Percentiles rank a stretch among this genome's conserved stretches.
These are phyloP conservation scores for Stegana nigrithorax DNA, from an alignment of 2,888 invertebrate species.

Conservation along the genomic window DNA sequence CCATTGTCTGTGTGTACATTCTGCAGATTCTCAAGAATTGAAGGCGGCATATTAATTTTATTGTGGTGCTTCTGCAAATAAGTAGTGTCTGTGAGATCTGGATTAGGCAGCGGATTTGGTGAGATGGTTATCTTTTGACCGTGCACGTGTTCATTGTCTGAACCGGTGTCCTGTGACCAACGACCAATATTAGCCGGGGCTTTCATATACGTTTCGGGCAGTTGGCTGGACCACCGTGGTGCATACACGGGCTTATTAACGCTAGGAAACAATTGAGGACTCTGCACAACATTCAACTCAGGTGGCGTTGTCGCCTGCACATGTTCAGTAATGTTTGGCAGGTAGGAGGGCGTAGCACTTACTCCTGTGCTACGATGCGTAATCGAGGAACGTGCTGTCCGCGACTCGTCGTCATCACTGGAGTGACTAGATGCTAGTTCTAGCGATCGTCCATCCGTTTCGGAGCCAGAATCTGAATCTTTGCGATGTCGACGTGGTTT, in stretches of 20 bases:
- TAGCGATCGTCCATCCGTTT: slow-evolving; percentile 82
- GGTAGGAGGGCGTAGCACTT: slow-evolving; percentile 70
- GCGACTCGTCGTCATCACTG: slow-evolving; percentile 86
- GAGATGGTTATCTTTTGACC: slow-evolving; percentile 73
- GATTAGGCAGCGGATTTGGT: slow-evolving; percentile 81
- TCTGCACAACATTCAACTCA: slow-evolving; percentile 74
- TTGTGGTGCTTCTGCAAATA: slow-evolving; percentile 71
- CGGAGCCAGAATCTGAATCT: slow-evolving; percentile 85
- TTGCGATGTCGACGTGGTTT: slow-evolving; percentile 69
- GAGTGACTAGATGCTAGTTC: slow-evolving; percentile 96
- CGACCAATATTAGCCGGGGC: slow-evolving; percentile 72
- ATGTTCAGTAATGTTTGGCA: slow-evolving; percentile 75
- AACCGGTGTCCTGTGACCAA: slow-evolving; percentile 84
- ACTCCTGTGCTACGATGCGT: slow-evolving; percentile 69
- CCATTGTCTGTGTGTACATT: slow-evolving; percentile 70
- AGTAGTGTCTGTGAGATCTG: slow-evolving; percentile 79
- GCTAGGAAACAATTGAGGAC: slow-evolving; percentile 77
- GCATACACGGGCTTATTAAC: slow-evolving; percentile 75
- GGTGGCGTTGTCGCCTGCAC: slow-evolving; percentile 74
- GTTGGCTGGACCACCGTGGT: slow-evolving; percentile 77
- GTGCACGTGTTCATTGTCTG: slow-evolving; percentile 76
- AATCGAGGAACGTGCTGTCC: slow-evolving; percentile 65
- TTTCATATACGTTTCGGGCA: slow-evolving; percentile 75
- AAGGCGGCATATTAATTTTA: slow-evolving; percentile 71
- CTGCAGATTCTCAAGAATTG: slow-evolving; percentile 73